Conservation (phyloP, 2,797 vertebrate genomes). For the Podarcis siculus region DNA sequence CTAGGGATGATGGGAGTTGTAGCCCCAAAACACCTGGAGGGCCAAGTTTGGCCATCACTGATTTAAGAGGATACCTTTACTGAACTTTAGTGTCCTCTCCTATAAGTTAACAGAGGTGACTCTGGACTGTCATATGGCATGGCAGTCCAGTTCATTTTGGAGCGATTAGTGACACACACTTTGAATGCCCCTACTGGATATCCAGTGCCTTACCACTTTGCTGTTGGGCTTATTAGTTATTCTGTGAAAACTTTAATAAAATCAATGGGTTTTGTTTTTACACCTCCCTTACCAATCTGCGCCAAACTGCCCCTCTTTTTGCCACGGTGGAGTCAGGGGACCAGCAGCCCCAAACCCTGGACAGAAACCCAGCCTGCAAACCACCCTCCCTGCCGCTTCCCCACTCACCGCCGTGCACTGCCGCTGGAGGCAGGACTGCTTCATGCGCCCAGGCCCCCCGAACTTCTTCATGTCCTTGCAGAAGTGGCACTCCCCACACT, state of each 20-base stretch:
- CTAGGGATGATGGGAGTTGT: too few relatives aligned
- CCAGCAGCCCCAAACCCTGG: slow-evolving; percentile 6
- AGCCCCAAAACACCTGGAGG: too few relatives aligned
- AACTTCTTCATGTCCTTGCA: slow-evolving; percentile 98
- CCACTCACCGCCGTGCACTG: slow-evolving; percentile 91
- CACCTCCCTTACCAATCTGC: not conserved
- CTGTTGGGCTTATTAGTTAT: too few relatives aligned
- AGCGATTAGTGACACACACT: too few relatives aligned
- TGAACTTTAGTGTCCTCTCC: slow-evolving; percentile 17
- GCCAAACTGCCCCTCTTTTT: not conserved
- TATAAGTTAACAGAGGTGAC: not conserved
- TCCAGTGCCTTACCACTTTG: too few relatives aligned
- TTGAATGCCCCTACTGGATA: too few relatives aligned
- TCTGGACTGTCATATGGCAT: too few relatives aligned
- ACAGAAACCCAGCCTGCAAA: slow-evolving; percentile 5
- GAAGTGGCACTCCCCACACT: slow-evolving; percentile 96
- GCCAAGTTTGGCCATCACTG: too few relatives aligned
- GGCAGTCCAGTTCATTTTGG: too few relatives aligned
- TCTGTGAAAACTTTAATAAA: too few relatives aligned
- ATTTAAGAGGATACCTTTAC: not conserved
- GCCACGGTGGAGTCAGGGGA: not conserved
- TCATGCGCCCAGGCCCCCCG: slow-evolving; percentile 92
- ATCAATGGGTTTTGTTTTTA: not conserved
- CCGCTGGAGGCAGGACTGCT: slow-evolving; percentile 92
- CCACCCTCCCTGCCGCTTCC: too few relatives aligned